A percentile compares a stretch with the other conserved stretches of the same genome.
Conservation (phyloP, 30 jellyfish, hydroid and myxozoan species). For the Chironex yamaguchii region DNA sequence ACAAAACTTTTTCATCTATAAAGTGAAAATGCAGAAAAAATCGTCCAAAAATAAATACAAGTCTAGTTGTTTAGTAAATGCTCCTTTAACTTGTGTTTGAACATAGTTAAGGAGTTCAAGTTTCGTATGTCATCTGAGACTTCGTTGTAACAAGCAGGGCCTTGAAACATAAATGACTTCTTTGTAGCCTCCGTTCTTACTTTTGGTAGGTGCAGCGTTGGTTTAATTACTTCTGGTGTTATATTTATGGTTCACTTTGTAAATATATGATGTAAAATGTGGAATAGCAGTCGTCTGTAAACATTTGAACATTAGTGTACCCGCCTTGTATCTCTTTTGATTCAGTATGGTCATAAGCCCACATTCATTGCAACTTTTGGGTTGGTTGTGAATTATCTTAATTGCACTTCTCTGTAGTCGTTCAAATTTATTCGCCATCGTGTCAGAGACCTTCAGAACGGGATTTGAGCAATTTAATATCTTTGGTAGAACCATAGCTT, state of each 20-base stretch:
- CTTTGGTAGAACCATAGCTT: slow-evolving; percentile 10
- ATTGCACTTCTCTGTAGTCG: slow-evolving; percentile 4
- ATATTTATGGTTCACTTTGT: not conserved
- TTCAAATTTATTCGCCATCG: slow-evolving; percentile 4
- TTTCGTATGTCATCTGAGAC: slow-evolving; percentile 11
- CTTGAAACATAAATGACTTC: slow-evolving; percentile 11
- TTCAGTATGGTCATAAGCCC: not conserved
- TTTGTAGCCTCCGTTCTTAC: slow-evolving; percentile 35
- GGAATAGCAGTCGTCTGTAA: not conserved
- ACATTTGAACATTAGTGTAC: not conserved
- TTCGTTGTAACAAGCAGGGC: slow-evolving; percentile 39
- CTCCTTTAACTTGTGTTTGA: too few relatives aligned
- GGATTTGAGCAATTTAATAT: too few relatives aligned
- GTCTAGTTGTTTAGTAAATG: too few relatives aligned
- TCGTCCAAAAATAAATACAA: too few relatives aligned
- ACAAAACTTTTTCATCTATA: too few relatives aligned
- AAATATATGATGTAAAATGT: not conserved
- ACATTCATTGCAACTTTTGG: not conserved
- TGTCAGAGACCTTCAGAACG: slow-evolving; percentile 18
- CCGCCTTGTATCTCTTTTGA: slow-evolving; percentile 19
- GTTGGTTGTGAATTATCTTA: slow-evolving; percentile 2
- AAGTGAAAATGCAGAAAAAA: too few relatives aligned
- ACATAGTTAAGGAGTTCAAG: too few relatives aligned
- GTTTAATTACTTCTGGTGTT: slow-evolving; percentile 20
- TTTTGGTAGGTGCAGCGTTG: slow-evolving; percentile 35